These are phyloP conservation scores for Lipophrys pholis DNA, from an alignment of 2,113 vertebrate genomes.

Conservation along the genomic window DNA sequence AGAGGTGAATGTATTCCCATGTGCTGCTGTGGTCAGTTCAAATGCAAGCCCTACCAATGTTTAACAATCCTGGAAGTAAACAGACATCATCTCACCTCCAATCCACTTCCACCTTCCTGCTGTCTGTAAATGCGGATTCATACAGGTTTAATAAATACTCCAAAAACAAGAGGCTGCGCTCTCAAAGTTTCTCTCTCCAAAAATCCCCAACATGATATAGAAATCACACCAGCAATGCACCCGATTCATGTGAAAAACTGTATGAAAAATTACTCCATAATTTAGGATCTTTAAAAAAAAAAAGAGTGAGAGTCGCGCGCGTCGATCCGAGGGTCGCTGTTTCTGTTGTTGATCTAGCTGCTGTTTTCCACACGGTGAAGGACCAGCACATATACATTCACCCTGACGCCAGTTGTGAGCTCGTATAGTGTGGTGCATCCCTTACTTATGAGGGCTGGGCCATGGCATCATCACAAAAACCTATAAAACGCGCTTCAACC, in stretches of 20 bases:
- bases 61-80: no score
- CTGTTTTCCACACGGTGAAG: neutral
- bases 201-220: neutral
- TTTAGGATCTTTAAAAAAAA: neutral
- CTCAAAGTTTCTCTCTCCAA: neutral
- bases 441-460: constrained; percentile 29
- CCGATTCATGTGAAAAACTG: neutral
- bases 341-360: neutral
- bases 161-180: no score
- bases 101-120: neutral
- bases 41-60: neutral
- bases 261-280: neutral
- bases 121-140: neutral
- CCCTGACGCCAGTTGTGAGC: constrained; percentile 7
- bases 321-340: neutral
- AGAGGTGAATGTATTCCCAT: neutral
- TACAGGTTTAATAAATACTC: neutral
- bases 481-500: neutral
- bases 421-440: constrained; percentile 1
- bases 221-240: neutral
- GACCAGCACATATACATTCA: neutral
- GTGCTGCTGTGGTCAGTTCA: neutral
- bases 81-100: neutral
- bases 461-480: constrained; percentile 10
- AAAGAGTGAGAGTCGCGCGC: neutral